Conservation (phyloP, 2,797 vertebrate genomes). For the Hirundo rustica region DNA sequence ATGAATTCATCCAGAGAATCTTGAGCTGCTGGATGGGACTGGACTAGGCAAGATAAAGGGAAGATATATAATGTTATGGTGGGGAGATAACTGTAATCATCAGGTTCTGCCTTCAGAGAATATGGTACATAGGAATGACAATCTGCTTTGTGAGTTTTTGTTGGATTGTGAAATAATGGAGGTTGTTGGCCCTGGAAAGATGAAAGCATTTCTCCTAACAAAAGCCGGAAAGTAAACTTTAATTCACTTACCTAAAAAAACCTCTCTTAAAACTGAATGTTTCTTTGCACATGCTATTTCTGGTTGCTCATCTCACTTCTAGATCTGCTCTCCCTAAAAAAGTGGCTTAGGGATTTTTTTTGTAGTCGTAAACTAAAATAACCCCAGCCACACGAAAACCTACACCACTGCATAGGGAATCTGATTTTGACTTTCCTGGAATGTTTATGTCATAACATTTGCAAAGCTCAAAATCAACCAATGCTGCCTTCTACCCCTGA, state of each 20-base stretch:
- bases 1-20: conserved; percentile 96
- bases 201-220: neutral
- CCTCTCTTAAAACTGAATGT: neutral
- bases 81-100: neutral
- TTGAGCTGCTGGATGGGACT: conserved; percentile 78
- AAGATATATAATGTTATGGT: neutral
- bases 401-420: neutral
- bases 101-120: neutral
- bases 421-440: neutral
- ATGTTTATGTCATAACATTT: neutral
- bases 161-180: neutral
- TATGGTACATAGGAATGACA: neutral
- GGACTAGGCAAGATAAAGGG: conserved; percentile 63
- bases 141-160: neutral
- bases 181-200: neutral
- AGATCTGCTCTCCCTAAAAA: neutral
- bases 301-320: neutral
- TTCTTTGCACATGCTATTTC: neutral
- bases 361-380: neutral
- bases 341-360: neutral
- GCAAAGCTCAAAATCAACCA: neutral
- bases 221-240: neutral
- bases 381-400: neutral
- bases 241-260: neutral
- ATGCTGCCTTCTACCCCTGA: neutral